These are phyloP conservation scores for Diplosoma virens DNA, from an alignment of 23 tunicate genomes.

Conservation along the genomic window DNA sequence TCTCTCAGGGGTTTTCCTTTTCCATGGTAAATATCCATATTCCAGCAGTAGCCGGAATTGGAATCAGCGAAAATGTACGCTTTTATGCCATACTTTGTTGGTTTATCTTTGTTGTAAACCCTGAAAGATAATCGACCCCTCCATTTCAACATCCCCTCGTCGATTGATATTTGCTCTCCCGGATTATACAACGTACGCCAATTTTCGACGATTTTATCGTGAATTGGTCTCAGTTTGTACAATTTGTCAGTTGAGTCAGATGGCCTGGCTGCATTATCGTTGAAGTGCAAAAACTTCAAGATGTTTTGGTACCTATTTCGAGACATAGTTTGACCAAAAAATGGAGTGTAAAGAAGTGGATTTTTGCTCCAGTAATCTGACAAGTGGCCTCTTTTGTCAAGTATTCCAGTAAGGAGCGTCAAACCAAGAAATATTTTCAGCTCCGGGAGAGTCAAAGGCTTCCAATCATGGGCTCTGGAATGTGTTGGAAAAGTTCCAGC, in stretches of 20 bases:
- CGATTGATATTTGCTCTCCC: constrained; percentile 42
- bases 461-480: background rate
- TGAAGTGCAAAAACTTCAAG: constrained; percentile 8
- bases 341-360: constrained; percentile 7
- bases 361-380: constrained; percentile 21
- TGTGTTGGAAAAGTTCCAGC: constrained; percentile 20
- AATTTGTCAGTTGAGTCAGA: background rate
- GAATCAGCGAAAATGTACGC: constrained; percentile 37
- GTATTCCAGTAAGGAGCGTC: constrained; percentile 1
- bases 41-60: constrained; percentile 28
- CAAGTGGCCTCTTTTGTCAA: constrained; percentile 10
- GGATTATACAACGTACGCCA: constrained; percentile 17
- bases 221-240: constrained; percentile 14
- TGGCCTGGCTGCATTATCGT: constrained; percentile 24
- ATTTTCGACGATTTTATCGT: background rate
- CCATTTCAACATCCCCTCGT: constrained; percentile 39
- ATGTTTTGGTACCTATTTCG: constrained; percentile 17
- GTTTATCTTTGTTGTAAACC: constrained; percentile 42
- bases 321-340: constrained; percentile 15
- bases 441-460: background rate
- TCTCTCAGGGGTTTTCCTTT: constrained; percentile 19
- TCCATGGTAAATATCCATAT: constrained; percentile 31
- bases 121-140: constrained; percentile 29
- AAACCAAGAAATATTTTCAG: constrained; percentile 7
- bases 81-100: constrained; percentile 38